Evolutionary conservation across 2,888 invertebrate genomes (phyloP).

Genomic region (Ennomos fuscantarius): DNA sequence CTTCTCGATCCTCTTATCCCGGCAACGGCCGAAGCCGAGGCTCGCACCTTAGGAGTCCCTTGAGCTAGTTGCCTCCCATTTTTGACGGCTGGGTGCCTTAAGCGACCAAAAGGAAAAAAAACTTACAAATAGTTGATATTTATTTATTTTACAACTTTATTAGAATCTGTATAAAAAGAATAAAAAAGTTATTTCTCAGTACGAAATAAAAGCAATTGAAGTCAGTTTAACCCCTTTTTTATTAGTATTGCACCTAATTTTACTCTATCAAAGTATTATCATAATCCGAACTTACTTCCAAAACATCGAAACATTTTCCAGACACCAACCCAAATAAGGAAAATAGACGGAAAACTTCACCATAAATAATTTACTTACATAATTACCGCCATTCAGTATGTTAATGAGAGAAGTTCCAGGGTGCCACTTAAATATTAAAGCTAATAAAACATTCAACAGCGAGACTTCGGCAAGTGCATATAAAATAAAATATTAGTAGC

Average conservation of each 20-base stretch:
- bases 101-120: too few relatives aligned
- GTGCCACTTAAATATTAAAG: conserved; percentile 42
- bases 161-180: too few relatives aligned
- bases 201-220: too few relatives aligned
- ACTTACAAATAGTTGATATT: too few relatives aligned
- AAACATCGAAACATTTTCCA: conserved; percentile 25
- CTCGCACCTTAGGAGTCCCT: too few relatives aligned
- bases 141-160: too few relatives aligned
- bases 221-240: too few relatives aligned
- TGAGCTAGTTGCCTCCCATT: too few relatives aligned
- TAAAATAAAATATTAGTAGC: conserved; percentile 48
- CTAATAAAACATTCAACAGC: conserved; percentile 41
- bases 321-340: conserved; percentile 28
- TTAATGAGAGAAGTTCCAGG: conserved; percentile 37
- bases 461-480: conserved; percentile 48
- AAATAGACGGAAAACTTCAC: conserved; percentile 34
- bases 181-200: too few relatives aligned
- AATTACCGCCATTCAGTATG: conserved; percentile 38
- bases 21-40: too few relatives aligned
- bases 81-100: too few relatives aligned
- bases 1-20: too few relatives aligned
- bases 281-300: conserved; percentile 15
- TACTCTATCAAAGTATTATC: conserved; percentile 8
- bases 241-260: not conserved
- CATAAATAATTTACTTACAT: conserved; percentile 37